Evolutionary conservation across 2,888 invertebrate genomes (phyloP), one percentile per base, ranked within the genome.

Genomic region (Leucophenga maculata): DNA sequence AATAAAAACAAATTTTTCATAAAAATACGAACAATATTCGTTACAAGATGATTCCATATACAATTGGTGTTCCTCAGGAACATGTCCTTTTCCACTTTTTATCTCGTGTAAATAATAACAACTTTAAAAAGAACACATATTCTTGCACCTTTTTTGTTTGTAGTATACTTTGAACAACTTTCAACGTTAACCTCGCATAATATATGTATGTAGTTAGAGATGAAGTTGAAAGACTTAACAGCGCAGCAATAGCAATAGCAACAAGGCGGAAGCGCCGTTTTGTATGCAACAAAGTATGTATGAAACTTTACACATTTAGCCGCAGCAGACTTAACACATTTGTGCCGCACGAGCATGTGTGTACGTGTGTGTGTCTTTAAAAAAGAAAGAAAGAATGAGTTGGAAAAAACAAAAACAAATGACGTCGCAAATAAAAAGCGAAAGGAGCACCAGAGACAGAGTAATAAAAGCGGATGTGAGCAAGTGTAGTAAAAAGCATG

Each of bases 161-260:
- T 26, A 26, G 4, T 26, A 26, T 26, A 26, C 4, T 26, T 26
- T 26, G 2, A 26, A 26, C 2, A 39, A 39, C 39, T 39, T 11
- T 39, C 8, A 39, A 6, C 11, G 8, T 39, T 39, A 39, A 39
- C 39, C 39, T 39, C 39, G 1, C 1, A 39, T 8, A 39, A 3
- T 26, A 39, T 11, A 39, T 39, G 39, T 6, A 39, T 6, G 26
- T 26, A 26, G 3, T 69, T 73, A 65, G 67, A 46, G 55, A 69
- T 50, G 65, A 67, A 8, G 39, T 26, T 26, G 26, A 26, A 26
- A 72, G 71, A 70, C 68, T 68, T 73, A 70, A 73, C 71, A 74
- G 69, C 72, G 74, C 68, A 70, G 54, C 67, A 80, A 80, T 74
- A 31, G n/a, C 31, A 20, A 39, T 39, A 44, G 52, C 66, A 71